Conservation (phyloP, 2,113 vertebrate species). For the Lycocorax pyrrhopterus region DNA sequence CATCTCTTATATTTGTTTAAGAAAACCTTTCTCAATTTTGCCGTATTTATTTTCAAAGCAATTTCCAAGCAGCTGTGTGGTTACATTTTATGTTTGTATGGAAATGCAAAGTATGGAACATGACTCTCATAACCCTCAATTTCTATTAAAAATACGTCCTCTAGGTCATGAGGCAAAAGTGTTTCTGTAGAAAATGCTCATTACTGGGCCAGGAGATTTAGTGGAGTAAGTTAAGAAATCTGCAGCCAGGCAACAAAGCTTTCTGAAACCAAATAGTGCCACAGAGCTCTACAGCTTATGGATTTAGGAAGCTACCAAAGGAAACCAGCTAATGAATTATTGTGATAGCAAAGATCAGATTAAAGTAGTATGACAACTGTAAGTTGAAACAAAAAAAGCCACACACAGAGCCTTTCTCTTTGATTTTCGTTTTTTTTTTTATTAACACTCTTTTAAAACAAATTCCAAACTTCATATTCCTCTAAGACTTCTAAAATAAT, state of each 20-base stretch:
- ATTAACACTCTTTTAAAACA: background rate
- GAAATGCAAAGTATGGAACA: slow-evolving; percentile 51
- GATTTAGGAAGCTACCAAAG: slow-evolving; percentile 33
- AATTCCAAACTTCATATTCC: slow-evolving; percentile 33
- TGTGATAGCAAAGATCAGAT: background rate
- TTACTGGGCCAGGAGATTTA: slow-evolving; percentile 15
- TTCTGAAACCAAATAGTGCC: slow-evolving; percentile 17
- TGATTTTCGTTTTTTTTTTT: background rate
- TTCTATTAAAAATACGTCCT: slow-evolving; percentile 24
- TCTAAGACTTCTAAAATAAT: slow-evolving; percentile 26
- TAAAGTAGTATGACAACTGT: background rate
- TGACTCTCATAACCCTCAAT: background rate
- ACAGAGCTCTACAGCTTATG: background rate
- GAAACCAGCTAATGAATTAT: slow-evolving; percentile 18
- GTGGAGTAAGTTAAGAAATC: slow-evolving; percentile 32
- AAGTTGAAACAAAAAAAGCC: background rate
- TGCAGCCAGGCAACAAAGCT: slow-evolving; percentile 33
- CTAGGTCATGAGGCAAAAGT: slow-evolving; percentile 16
- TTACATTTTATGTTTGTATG: slow-evolving; percentile 31
- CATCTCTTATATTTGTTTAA: background rate
- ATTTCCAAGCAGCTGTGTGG: background rate
- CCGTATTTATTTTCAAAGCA: background rate
- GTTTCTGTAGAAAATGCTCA: slow-evolving; percentile 26
- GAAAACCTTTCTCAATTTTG: slow-evolving; percentile 20
- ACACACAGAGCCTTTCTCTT: background rate